Base-by-base conservation (phyloP, 2,113 vertebrate species). In the Sinocyclocheilus maitianheensis region DNA sequence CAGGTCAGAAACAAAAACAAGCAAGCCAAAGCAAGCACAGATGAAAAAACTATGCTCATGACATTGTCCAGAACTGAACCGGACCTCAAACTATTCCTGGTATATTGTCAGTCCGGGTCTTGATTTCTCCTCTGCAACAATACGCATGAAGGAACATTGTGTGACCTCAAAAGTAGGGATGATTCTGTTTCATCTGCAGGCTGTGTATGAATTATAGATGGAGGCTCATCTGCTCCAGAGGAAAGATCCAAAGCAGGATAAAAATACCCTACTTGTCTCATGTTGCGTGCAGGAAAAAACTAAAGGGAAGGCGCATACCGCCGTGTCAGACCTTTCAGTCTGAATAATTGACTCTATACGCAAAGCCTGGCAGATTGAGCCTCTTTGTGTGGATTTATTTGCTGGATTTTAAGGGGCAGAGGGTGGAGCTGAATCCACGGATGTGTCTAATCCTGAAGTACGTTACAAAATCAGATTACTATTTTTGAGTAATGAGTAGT, bases 171-270 rank as follows among this genome's bases (percentile, higher is more conserved):
- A 77, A 69, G 77, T 51, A 65, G 65, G 77, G 72, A 62, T 72
- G 53, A 16, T 85, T 85, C 63, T 77, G 69, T 84, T 87, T 81
- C 80, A 51, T 87, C 63, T 72, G 71, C 72, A 83, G 85, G 77
- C 84, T 79, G 71, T 37, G 67, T 76, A 88, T 88, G 87, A 90
- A 90, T 90, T 87, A 88, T 90, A 85, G 75, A 90, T 87, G n/a
- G 58, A 75, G 83, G 67, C 55, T 88, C 77, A 80, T 78, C 69
- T 62, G 65, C 85, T 84, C 84, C 75, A 84, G 58, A 77, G 76
- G 85, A 82, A 71, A 69, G 84, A 85, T 63, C 58, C 80, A 85
- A 75, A 85, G 51, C 65, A 51, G 72, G 77, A 87, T 88, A 85
- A 83, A 88, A 88, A 87, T 87, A 88, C 69, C 67, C 86, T 65